Evolutionary conservation across 2,797 vertebrate genomes (phyloP), one percentile per base, ranked within the genome.

Genomic region (Acanthurus tractus): DNA sequence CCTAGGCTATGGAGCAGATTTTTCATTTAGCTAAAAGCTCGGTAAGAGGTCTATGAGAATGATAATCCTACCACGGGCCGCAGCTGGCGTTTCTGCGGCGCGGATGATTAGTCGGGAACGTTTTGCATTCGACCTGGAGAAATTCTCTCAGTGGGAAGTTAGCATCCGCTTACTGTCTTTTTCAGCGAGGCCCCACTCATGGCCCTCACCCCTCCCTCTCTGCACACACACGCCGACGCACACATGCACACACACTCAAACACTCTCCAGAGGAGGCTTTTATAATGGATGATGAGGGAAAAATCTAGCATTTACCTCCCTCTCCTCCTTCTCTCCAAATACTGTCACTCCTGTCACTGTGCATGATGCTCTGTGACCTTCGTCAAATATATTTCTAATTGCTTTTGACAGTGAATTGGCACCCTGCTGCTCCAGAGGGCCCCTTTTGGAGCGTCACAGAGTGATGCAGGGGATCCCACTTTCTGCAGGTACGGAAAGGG

Each of bases 41-140:
- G 92, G 97, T 97, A 96, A 98, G 97, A 97, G 97, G 97, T 99
- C 98, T 97, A 96, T 95, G 97, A 98, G 97, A 99, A 97, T 97
- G 97, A 99, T 99, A 98, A 98, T 98, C 97, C 96, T 96, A 96
- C 94, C 92, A 96, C 93, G 90, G 97, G 97, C 96, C 96, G 95
- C 98, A 99, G 98, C 98, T 99, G 98, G 96, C 96, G 96, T 95
- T 97, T 97, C 96, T 96, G 95, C 96, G 96, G 97, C 95, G 96
- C 96, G 90, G 97, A 97, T 99, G 98, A 99, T 99, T 99, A 99
- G 98, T 98, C 84, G 95, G 96, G 87, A 97, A 96, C 95, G 95
- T 96, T 99, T 97, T 97, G 96, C 97, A 97, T 98, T 97, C 97
- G 97, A 99, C 98, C 98, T 99, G 97, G 97, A 99, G 98, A 99